Conservation (phyloP, 2,888 invertebrate species). For the Coremacera marginata region DNA sequence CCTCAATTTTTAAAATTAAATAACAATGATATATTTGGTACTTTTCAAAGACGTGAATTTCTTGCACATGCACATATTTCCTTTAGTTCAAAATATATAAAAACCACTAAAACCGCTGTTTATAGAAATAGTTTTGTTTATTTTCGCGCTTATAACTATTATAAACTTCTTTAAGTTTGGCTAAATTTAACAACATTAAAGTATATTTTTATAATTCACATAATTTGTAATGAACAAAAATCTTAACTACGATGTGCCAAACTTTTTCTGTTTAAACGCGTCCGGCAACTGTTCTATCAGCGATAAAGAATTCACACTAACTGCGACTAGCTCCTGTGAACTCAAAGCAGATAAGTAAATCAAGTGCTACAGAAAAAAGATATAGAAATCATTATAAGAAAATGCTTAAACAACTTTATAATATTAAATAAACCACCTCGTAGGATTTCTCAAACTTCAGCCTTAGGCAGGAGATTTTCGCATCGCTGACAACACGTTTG, state of each 20-base stretch:
- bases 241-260: conserved; percentile 69
- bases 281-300: conserved; percentile 81
- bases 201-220: background rate
- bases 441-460: conserved; percentile 52
- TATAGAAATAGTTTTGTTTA: conserved; percentile 6
- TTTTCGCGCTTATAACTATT: conserved; percentile 1
- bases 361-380: conserved; percentile 74
- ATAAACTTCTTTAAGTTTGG: background rate
- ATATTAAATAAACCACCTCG: conserved; percentile 52
- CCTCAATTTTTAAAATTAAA: too few relatives aligned
- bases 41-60: too few relatives aligned
- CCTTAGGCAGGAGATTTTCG: conserved; percentile 45
- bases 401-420: background rate
- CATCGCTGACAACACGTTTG: conserved; percentile 36
- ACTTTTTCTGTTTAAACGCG: conserved; percentile 76
- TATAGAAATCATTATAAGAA: background rate
- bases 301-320: conserved; percentile 81
- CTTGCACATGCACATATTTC: too few relatives aligned
- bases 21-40: too few relatives aligned
- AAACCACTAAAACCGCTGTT: background rate
- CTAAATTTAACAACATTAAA: background rate
- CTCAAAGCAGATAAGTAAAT: conserved; percentile 79
- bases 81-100: too few relatives aligned
- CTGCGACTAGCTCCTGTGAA: conserved; percentile 79
- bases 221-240: background rate